Evolutionary conservation across 2,888 invertebrate genomes (phyloP).

Genomic region (Linnaemya tessellans): DNA sequence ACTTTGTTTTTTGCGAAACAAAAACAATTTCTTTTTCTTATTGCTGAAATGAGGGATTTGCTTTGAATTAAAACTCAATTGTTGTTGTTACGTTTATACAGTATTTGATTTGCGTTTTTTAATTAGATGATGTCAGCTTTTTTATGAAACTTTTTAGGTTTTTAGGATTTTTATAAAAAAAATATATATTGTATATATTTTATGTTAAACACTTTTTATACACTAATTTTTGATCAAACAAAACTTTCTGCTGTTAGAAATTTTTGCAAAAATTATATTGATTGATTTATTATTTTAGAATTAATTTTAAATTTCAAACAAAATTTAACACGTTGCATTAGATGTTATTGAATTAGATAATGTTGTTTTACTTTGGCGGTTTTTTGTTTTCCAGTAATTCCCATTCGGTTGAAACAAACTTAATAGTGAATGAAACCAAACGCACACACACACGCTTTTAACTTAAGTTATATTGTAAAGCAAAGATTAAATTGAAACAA

Average conservation of each 20-base stretch:
- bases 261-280: conserved; percentile 10
- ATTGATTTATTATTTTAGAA: conserved; percentile 5
- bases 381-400: conserved; percentile 23
- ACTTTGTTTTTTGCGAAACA: conserved; percentile 31
- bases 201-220: conserved; percentile 11
- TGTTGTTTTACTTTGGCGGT: conserved; percentile 52
- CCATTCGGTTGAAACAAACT: conserved; percentile 33
- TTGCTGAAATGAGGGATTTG: conserved; percentile 16
- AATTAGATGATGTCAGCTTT: conserved; percentile 72
- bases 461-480: not conserved
- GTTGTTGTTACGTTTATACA: conserved; percentile 39
- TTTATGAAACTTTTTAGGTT: conserved; percentile 47
- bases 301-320: conserved; percentile 17
- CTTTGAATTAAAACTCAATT: conserved; percentile 48
- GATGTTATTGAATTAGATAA: conserved; percentile 11
- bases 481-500: conserved; percentile 3
- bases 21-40: not conserved
- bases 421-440: conserved; percentile 9
- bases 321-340: conserved; percentile 27
- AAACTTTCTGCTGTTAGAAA: not conserved
- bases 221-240: not conserved
- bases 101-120: conserved; percentile 53
- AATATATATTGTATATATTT: not conserved
- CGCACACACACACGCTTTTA: conserved; percentile 13
- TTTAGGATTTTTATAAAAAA: conserved; percentile 44